Evolutionary conservation across 2,113 vertebrate species (phyloP).

Genomic region (Haemorhous mexicanus): DNA sequence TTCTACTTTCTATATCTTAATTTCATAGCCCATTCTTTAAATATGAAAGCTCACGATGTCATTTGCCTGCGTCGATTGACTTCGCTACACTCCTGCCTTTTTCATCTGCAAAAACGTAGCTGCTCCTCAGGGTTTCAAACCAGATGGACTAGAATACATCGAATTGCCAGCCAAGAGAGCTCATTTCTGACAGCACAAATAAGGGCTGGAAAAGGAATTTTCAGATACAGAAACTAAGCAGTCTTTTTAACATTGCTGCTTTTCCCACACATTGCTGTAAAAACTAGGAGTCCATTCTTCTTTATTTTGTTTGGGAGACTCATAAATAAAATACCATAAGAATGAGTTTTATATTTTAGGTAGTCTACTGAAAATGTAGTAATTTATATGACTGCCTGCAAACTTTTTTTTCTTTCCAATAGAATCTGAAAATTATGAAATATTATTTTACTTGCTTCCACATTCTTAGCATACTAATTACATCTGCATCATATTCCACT

Average conservation of each 20-base stretch:
- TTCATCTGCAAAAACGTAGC: background rate
- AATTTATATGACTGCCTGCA: background rate
- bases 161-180: background rate
- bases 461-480: background rate
- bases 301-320: background rate
- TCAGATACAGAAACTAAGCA: background rate
- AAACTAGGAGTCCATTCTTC: background rate
- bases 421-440: background rate
- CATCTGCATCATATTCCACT: background rate
- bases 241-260: background rate
- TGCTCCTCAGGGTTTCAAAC: background rate
- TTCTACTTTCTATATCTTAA: background rate
- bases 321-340: background rate
- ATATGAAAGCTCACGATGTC: background rate
- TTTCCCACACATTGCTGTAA: background rate
- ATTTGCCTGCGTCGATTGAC: background rate
- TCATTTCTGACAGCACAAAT: background rate
- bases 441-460: background rate
- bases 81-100: background rate
- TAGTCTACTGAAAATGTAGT: background rate
- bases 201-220: background rate
- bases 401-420: background rate
- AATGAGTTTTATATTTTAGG: background rate
- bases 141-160: background rate
- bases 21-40: background rate